A percentile compares a stretch with the other conserved stretches of the same genome.
phyloP scores from a whole-genome alignment of 2,888 invertebrate species.

The Agrochola litura region DNA sequence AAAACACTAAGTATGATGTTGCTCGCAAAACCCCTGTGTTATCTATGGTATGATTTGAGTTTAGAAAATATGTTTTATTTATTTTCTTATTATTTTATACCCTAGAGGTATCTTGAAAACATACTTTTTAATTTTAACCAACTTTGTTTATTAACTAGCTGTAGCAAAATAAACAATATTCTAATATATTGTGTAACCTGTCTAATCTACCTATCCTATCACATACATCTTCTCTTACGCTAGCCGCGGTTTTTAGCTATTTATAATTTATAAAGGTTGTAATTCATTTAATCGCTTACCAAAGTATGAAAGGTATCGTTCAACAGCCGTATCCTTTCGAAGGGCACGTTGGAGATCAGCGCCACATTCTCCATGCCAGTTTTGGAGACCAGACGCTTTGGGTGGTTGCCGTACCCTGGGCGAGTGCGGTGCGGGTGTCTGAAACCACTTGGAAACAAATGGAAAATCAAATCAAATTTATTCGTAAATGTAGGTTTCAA shows the following conservation, averaged over 20 bases:
- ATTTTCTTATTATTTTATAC: too few relatives aligned
- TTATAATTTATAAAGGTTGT: neutral
- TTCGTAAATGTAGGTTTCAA: too few relatives aligned
- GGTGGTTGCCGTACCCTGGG: slow-evolving; percentile 80
- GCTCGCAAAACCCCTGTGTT: too few relatives aligned
- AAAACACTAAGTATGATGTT: too few relatives aligned
- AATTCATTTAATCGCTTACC: slow-evolving; percentile 72
- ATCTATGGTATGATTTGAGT: too few relatives aligned
- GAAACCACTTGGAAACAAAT: slow-evolving; percentile 55
- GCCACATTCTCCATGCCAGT: slow-evolving; percentile 85
- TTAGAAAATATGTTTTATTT: too few relatives aligned
- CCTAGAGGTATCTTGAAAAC: too few relatives aligned
- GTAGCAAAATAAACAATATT: too few relatives aligned
- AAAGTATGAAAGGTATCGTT: slow-evolving; percentile 87
- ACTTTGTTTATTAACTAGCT: too few relatives aligned
- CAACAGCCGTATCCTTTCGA: slow-evolving; percentile 84
- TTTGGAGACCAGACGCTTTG: slow-evolving; percentile 85
- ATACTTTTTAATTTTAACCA: too few relatives aligned
- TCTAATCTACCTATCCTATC: neutral
- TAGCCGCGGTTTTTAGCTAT: neutral
- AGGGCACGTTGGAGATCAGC: slow-evolving; percentile 86
- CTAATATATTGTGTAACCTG: too few relatives aligned
- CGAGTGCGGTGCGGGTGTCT: slow-evolving; percentile 70
- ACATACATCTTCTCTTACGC: neutral
- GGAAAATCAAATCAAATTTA: too few relatives aligned